Evolutionary conservation across 1,140 invertebrate species (phyloP), one percentile per base, ranked within the genome.

Genomic region (Holotrichia oblita): DNA sequence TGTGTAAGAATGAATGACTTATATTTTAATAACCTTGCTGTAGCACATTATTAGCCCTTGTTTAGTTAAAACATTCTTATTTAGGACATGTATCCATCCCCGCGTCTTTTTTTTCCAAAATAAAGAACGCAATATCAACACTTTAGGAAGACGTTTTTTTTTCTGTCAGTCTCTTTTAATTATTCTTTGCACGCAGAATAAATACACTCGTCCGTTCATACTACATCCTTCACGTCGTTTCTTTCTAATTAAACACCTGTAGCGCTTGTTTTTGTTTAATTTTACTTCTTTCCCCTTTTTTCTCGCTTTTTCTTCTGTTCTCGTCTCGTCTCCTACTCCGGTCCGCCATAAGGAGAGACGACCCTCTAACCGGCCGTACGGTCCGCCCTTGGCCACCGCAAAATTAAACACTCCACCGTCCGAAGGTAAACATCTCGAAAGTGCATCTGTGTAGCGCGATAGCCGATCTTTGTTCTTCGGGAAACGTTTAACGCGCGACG

Each of bases 201-300:
- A 69, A 69, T 34, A 69, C 61, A 22, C 61, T 27, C n/a, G 22
- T 27, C 20, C 61, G 48, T 10, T 7, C 61, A 24, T 22, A 27
- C 20, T 69, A 69, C 61, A 27, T 3, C 22, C 24, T 27, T 12
- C 3, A 34, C 61, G 3, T 69, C 61, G 22, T 34, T 69, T 69
- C 61, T 69, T 34, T 69, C 61, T 69, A 69, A 69, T 69, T 69
- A 69, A 69, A 69, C 61, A 69, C 61, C 61, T 69, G 61, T 69
- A 69, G 61, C 61, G 22, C 27, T 69, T 69, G 61, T 69, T 69
- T 69, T 69, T 69, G 61, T 69, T 69, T 69, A 69, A 69, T 69
- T 69, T 69, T 69, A 69, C 61, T 69, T 69, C 61, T 69, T 69
- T 34, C 22, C 20, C 12, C 7, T 7, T 17, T 69, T 69, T 48